Evolutionary conservation across 2,888 invertebrate genomes (phyloP).

Genomic region (Parnassius orleans): DNA sequence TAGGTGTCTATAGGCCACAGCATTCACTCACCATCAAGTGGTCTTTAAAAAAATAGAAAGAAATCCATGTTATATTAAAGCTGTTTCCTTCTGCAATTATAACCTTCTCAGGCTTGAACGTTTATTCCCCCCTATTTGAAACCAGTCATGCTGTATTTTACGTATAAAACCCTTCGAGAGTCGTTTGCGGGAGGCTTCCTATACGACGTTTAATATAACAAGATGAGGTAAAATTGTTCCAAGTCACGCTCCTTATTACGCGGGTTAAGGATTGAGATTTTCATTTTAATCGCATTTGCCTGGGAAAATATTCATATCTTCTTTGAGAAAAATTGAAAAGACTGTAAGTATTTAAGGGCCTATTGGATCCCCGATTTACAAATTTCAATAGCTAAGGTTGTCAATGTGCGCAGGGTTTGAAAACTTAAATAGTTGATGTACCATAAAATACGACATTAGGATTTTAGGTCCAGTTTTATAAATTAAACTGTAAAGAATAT

Average conservation of each 20-base stretch:
- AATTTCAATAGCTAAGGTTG: conserved; percentile 10
- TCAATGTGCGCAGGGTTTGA: background rate
- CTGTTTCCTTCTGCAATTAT: background rate
- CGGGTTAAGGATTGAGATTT: conserved; percentile 59
- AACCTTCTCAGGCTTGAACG: conserved; percentile 4
- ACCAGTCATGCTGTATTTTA: background rate
- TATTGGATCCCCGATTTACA: conserved; percentile 15
- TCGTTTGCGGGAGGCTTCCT: conserved; percentile 48
- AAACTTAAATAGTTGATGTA: too few relatives aligned
- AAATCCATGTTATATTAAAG: too few relatives aligned
- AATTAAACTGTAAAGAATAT: too few relatives aligned
- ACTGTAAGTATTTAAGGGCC: conserved; percentile 24
- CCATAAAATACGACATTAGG: too few relatives aligned
- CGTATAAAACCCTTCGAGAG: conserved; percentile 34
- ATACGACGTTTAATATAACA: conserved; percentile 60
- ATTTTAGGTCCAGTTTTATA: too few relatives aligned
- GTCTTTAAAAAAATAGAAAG: too few relatives aligned
- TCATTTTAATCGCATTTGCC: conserved; percentile 73
- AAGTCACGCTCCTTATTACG: conserved; percentile 76
- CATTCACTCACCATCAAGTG: too few relatives aligned
- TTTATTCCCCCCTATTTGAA: background rate
- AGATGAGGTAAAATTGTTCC: conserved; percentile 65
- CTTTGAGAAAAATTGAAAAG: conserved; percentile 36
- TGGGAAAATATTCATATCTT: conserved; percentile 59
- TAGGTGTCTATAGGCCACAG: too few relatives aligned